phyloP scores from a whole-genome alignment of 2,797 vertebrate species.

The Ptychadena robeensis region DNA sequence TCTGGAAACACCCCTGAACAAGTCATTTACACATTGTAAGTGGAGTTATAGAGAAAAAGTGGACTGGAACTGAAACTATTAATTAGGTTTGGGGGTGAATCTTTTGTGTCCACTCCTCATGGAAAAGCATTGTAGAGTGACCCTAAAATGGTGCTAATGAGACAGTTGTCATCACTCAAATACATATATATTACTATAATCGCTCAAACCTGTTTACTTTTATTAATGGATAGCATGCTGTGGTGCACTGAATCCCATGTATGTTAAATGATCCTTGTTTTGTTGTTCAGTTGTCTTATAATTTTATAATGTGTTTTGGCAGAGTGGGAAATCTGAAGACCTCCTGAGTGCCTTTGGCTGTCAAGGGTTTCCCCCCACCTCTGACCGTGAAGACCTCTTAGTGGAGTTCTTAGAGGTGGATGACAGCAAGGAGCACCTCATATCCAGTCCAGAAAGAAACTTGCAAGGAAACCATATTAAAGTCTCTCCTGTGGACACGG shows the following conservation, averaged over 20 bases:
- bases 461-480: slow-evolving; percentile 69
- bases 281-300: background rate
- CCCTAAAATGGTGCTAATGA: too few relatives aligned
- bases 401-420: slow-evolving; percentile 90
- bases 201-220: too few relatives aligned
- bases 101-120: too few relatives aligned
- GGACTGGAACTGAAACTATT: too few relatives aligned
- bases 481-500: slow-evolving; percentile 72
- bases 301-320: slow-evolving; percentile 60
- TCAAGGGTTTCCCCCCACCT: slow-evolving; percentile 84
- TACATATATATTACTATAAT: too few relatives aligned
- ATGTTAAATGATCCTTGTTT: background rate
- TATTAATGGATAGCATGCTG: too few relatives aligned
- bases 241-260: background rate
- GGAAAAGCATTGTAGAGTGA: too few relatives aligned
- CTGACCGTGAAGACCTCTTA: slow-evolving; percentile 84
- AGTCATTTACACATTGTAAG: too few relatives aligned
- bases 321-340: slow-evolving; percentile 88
- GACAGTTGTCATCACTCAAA: too few relatives aligned
- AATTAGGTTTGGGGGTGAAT: too few relatives aligned
- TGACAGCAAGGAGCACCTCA: slow-evolving; percentile 79
- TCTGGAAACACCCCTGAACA: too few relatives aligned
- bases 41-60: too few relatives aligned
- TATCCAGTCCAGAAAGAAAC: slow-evolving; percentile 72
- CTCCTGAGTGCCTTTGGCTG: slow-evolving; percentile 83